phyloP scores from a whole-genome alignment of 2,888 invertebrate genomes.

The Callyntrura guangdongensis region DNA sequence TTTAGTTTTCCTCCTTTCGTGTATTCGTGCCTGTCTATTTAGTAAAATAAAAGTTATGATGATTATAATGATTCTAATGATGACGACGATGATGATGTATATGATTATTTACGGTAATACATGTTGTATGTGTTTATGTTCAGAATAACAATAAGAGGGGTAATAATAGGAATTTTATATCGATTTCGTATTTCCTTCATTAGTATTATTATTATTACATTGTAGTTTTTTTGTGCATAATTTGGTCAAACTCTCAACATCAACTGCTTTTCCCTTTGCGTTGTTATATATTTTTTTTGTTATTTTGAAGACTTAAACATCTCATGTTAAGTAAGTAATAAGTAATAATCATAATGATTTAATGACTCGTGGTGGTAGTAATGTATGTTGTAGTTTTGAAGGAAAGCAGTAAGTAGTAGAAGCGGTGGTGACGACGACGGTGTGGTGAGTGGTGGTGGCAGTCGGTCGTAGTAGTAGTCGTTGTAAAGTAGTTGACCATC shows the following conservation, averaged over 20 bases:
- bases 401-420: slow-evolving; percentile 51
- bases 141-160: slow-evolving; percentile 66
- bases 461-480: no score
- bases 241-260: slow-evolving; percentile 12
- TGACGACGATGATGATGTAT: slow-evolving; percentile 71
- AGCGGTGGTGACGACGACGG: slow-evolving; percentile 10
- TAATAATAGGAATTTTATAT: slow-evolving; percentile 70
- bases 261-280: background rate
- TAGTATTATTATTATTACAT: slow-evolving; percentile 56
- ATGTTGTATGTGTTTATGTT: slow-evolving; percentile 66
- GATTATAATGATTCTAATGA: slow-evolving; percentile 75
- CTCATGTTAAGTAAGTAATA: slow-evolving; percentile 70
- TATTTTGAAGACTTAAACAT: slow-evolving; percentile 61
- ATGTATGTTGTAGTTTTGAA: slow-evolving; percentile 37
- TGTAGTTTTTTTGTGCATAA: slow-evolving; percentile 28
- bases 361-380: slow-evolving; percentile 73
- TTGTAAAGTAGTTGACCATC: slow-evolving; percentile 47
- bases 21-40: slow-evolving; percentile 76
- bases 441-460: no score
- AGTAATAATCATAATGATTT: slow-evolving; percentile 77
- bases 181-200: slow-evolving; percentile 74
- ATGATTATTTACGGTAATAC: slow-evolving; percentile 62
- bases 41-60: slow-evolving; percentile 75
- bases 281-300: slow-evolving; percentile 44
- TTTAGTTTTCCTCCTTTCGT: slow-evolving; percentile 69